Conservation (phyloP, 2,113 vertebrate genomes). For the Tonatia bakeri region DNA sequence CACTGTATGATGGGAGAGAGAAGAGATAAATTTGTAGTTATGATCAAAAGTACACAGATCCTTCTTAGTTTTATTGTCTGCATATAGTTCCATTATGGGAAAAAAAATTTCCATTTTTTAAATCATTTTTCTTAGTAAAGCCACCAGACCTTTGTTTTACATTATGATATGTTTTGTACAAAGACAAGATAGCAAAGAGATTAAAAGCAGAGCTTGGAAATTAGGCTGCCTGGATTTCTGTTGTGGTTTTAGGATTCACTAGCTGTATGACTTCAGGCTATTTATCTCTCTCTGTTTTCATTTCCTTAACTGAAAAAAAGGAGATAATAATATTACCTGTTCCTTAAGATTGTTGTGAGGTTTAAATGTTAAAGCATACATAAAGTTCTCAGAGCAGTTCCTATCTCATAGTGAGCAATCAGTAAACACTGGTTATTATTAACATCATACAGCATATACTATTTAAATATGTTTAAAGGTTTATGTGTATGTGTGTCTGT, state of each 20-base stretch:
- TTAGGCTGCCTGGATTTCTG: not conserved
- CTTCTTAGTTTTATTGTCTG: not conserved
- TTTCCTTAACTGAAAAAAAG: slow-evolving; percentile 16
- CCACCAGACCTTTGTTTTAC: slow-evolving; percentile 6
- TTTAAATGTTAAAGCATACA: slow-evolving; percentile 17
- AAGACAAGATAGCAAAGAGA: not conserved
- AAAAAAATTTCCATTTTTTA: not conserved
- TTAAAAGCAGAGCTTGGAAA: slow-evolving; percentile 15
- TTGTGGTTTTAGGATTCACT: not conserved
- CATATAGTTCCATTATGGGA: not conserved
- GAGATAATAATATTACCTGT: not conserved
- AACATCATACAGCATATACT: not conserved
- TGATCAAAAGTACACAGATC: not conserved
- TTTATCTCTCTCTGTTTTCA: not conserved
- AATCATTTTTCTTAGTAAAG: not conserved
- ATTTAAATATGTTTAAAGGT: slow-evolving; percentile 31
- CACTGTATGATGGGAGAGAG: not conserved
- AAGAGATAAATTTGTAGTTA: not conserved
- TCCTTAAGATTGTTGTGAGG: not conserved
- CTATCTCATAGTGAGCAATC: not conserved
- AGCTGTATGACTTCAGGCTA: not conserved
- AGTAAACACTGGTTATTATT: slow-evolving; percentile 1
- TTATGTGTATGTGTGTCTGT: too few species aligned
- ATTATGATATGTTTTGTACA: not conserved
- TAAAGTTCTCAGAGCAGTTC: not conserved